Evolutionary conservation across 2,888 invertebrate genomes (phyloP), one percentile per base, ranked within the genome.

Genomic region (Coleophora deauratella): DNA sequence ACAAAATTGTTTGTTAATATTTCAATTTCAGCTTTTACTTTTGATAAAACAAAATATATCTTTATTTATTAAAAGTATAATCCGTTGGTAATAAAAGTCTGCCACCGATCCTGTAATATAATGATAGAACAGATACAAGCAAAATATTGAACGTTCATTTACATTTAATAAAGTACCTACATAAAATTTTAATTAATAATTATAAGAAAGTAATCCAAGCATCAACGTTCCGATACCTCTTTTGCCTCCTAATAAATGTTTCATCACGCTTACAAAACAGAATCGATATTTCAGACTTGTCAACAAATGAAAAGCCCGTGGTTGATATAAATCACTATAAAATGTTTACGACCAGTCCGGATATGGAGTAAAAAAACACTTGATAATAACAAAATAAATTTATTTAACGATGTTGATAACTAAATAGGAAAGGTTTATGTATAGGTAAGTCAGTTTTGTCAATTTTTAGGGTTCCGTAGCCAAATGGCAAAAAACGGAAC

Each of bases 1-100:
- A 13, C 42, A 46, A 54, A 31, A n/a, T 9, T 4, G 3, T 4
- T 31, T 10, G 31, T n/a, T n/a, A n/a, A n/a, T 9, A 6, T n/a
- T 9, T 31, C 31, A 31, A 21, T 21, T 31, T 9, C n/a, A n/a
- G n/a, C n/a, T n/a, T n/a, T n/a, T 2, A 31, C 3, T n/a, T 31
- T n/a, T 31, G 31, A 28, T 8, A 28, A 8, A 9, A 28, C 28
- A 28, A 28, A 6, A 28, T 28, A 28, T 28, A 28, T 28, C 7
- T 28, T 8, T 9, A 6, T 9, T 6, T 9, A 9, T 9, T 28
- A 28, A 6, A 28, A 8, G 9, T 28, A 28, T 9, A 9, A 8
- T 9, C 28, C 9, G 28, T 9, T 6, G 28, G 7, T 28, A 9
- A 28, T 28, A 28, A 8, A 9, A 28, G 6, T 6, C 6, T 9